Base-by-base conservation (phyloP, 2,797 vertebrate genomes). In the Neomorphus geoffroyi region DNA sequence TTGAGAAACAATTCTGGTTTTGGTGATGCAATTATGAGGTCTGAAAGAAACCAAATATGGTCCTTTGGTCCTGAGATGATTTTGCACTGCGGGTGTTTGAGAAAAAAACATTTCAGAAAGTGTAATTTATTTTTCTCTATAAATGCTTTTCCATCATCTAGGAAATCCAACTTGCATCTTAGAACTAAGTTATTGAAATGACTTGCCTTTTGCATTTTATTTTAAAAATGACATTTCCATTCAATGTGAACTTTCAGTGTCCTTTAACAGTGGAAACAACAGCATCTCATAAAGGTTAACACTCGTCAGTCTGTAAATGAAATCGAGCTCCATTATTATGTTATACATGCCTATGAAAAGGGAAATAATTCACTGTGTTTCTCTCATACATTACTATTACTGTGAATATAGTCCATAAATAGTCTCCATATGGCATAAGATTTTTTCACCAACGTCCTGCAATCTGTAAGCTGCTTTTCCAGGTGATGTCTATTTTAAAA, bases 391-490 rank as follows among this genome's bases (percentile, higher is more conserved):
- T 61, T 94, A 92, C 64, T 56, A 73, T 88, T 82, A 58, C 61
- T 81, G 73, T 94, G 74, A 84, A 78, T 90, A 69, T 69, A 78
- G 70, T 82, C 82, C 78, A 62, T 73, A 92, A 96, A 96, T 92
- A 78, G 51, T 81, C 93, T 97, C 91, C 95, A 95, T 93, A 78
- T 93, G 89, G 46, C 85, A 48, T 80, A 12, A 53, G 72, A 69
- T 84, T 89, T 92, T 95, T 87, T 94, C 84, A 85, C 54, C 48
- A 60, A 22, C 73, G 69, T 92, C 75, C 62, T 91, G 51, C 32
- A 94, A 72, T 90, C 74, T 94, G 90, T 70, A 92, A 95, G 58
- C 92, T 7, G 94, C 96, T 97, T 96, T 83, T 70, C 83, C 67
- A 94, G 26, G 56, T 74, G 23, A 94, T 92, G 43, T 46, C 53